A percentile compares a stretch with the other conserved stretches of the same genome.
Evolutionary conservation across 2,113 vertebrate genomes (phyloP).

Genomic region (Brienomyrus brachyistius): DNA sequence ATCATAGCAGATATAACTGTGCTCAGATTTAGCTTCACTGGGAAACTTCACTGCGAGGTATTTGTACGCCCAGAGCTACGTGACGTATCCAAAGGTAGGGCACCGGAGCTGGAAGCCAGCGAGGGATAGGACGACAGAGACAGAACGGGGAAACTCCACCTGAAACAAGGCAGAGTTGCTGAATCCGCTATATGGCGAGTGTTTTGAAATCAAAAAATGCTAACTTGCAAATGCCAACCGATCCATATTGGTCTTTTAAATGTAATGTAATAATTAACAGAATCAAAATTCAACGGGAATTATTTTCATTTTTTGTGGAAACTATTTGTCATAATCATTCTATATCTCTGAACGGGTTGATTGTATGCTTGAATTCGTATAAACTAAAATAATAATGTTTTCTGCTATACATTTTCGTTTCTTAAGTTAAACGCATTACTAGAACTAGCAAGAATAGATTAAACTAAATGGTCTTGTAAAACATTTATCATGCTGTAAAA

Average conservation of each 20-base stretch:
- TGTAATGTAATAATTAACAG: neutral
- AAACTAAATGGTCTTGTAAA: conserved; percentile 21
- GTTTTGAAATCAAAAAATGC: conserved; percentile 15
- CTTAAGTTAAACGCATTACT: neutral
- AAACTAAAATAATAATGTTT: neutral
- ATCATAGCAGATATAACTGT: conserved; percentile 61
- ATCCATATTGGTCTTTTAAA: neutral
- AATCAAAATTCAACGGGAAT: neutral
- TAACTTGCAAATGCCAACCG: conserved; percentile 16
- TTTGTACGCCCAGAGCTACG: conserved; percentile 64
- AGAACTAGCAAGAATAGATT: neutral
- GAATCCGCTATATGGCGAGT: conserved; percentile 19
- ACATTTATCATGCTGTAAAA: conserved; percentile 33
- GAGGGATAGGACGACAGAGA: conserved; percentile 26
- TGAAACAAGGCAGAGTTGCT: conserved; percentile 27
- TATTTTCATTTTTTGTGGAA: neutral
- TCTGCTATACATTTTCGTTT: neutral
- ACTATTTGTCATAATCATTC: neutral
- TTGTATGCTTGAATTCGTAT: neutral
- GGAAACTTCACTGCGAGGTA: conserved; percentile 57
- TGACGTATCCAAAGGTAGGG: conserved; percentile 63
- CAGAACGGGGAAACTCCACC: conserved; percentile 22
- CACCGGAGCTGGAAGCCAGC: conserved; percentile 30
- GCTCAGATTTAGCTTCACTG: conserved; percentile 41
- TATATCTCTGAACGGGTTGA: neutral